Evolutionary conservation across 2,797 vertebrate genomes (phyloP).

Genomic region (Passerculus sandwichensis): DNA sequence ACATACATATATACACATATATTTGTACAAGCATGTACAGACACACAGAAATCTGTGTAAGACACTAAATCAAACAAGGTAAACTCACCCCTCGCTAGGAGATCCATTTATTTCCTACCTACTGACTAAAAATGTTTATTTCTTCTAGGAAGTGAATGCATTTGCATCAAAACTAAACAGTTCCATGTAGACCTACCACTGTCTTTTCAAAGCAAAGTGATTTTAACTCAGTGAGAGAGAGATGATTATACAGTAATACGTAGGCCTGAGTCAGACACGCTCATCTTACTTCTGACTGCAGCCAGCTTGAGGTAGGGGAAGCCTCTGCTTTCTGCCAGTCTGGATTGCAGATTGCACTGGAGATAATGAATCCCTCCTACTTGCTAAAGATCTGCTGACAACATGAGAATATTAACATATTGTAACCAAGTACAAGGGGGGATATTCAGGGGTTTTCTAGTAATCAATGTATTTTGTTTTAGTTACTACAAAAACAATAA

Average conservation of each 20-base stretch:
- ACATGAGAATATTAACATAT: conserved; percentile 24
- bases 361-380: conserved; percentile 57
- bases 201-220: conserved; percentile 36
- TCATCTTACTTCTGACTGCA: conserved; percentile 5
- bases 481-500: background rate
- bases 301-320: conserved; percentile 1
- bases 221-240: conserved; percentile 5
- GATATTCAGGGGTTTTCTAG: background rate
- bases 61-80: conserved; percentile 8
- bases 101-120: conserved; percentile 25
- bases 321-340: conserved; percentile 12
- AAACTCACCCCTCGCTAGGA: conserved; percentile 1
- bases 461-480: background rate
- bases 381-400: conserved; percentile 16
- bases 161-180: conserved; percentile 31
- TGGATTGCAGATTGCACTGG: conserved; percentile 30
- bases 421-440: background rate
- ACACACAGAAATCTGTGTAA: background rate
- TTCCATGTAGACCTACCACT: conserved; percentile 32
- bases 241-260: conserved; percentile 16
- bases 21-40: background rate
- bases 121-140: conserved; percentile 25
- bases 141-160: conserved; percentile 32
- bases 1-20: too few relatives aligned
- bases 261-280: conserved; percentile 8